Base-by-base conservation (phyloP, 2,888 invertebrate species). In the Eurytoma californica region DNA sequence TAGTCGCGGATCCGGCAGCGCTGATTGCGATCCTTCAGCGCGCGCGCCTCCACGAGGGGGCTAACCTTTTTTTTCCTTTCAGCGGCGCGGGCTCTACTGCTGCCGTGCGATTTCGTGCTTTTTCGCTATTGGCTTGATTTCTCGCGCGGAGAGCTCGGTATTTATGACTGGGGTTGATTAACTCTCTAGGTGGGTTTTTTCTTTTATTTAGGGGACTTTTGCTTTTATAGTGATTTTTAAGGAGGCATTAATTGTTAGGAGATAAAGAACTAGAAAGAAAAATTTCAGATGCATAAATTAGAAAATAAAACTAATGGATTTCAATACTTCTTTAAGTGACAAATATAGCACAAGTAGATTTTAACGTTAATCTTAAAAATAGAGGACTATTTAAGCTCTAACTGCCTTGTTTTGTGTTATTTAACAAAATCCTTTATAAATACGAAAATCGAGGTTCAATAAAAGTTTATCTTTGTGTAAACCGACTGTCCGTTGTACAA, bases 11-110 rank as follows among this genome's bases (percentile, higher is more conserved):
- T 39, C 39, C 39, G 39, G 39, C 39, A 7, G 39, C 14, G 67
- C 70, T 80, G 77, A 73, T 80, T 80, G 68, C 82, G 84, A 85
- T 85, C 83, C 85, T 85, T 83, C 78, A 83, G 84, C 84, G 24
- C n/a, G 84, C 84, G 24, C n/a, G 61, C 39, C 5, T 16, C 49
- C 20, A 16, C 9, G 30, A 39, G 30, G 60, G 3, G n/a, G n/a
- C n/a, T 5, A 14, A 3, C 16, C 30, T 60, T 61, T 61, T 63
- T 65, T 57, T 47, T 13, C 30, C 28, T 13, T 30, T 3, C 16
- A 28, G 39, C 20, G 20, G 28, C 51, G 39, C 28, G n/a, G 14
- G 68, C 30, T 66, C 24, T 55, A 53, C 28, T 9, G 74, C 49
- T 28, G 58, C 39, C 53, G 57, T 16, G 47, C 18, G 72, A 55